Base-by-base conservation (phyloP, 2,888 invertebrate species). In the Timandra comae region DNA sequence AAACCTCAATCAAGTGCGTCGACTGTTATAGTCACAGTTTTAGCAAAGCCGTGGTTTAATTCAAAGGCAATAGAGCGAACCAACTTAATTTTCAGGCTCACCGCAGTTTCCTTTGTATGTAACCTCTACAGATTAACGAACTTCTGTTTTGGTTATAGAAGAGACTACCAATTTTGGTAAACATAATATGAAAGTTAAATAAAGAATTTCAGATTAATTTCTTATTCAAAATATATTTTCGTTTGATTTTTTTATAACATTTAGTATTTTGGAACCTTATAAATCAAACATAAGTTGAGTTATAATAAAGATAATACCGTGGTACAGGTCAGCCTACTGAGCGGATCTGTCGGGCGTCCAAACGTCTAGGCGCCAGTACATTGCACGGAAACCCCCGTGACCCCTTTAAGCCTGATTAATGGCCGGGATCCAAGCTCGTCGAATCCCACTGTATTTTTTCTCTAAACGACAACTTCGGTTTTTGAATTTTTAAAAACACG, bases 31-130 rank as follows among this genome's bases (percentile, higher is more conserved):
- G 33, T 33, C 33, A 35, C 46, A 49, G 55, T 61, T 54, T 54
- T 57, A 60, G 49, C 41, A 49, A 46, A 52, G 53, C 61, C 52
- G 58, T 61, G 67, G 70, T 68, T 77, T 77, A 74, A 80, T 81
- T 76, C 70, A 66, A 69, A 75, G 70, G 80, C 80, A 81, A 79
- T 79, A 76, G 77, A 78, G 74, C 79, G 73, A 55, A 59, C 64
- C 72, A 76, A 79, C 77, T 78, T 80, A 77, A 82, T 84, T 82
- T 81, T 80, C 79, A 74, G 75, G 76, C 70, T 79, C 74, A 68
- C 75, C 73, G 77, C 78, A 73, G 74, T 54, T 72, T 73, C 77
- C 81, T 81, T 80, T 80, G 79, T 78, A 73, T 68, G 70, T 64
- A 70, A 67, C 70, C 68, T 68, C 66, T 59, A 47, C 55, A 64